Conservation (phyloP, 1,140 invertebrate genomes). For the Drosophila albomicans region DNA sequence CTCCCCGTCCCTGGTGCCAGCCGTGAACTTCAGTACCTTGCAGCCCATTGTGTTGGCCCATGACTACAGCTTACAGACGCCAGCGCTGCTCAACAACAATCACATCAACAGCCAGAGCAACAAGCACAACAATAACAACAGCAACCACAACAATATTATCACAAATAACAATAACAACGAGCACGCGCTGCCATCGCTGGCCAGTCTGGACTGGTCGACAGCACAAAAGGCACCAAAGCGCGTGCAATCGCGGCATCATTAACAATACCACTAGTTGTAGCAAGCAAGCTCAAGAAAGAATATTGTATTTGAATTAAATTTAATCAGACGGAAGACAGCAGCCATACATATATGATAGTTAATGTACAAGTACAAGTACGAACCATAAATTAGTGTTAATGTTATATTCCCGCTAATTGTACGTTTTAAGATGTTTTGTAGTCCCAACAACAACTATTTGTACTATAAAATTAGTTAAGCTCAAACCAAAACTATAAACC, state of each 20-base stretch:
- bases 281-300: conserved; percentile 28
- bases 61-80: conserved; percentile 63
- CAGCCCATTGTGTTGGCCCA: conserved; percentile 63
- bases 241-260: conserved; percentile 49
- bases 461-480: conserved; percentile 20
- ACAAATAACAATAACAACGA: conserved; percentile 31
- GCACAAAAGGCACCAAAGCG: conserved; percentile 38
- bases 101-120: conserved; percentile 16
- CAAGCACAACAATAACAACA: conserved; percentile 19
- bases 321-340: conserved; percentile 20
- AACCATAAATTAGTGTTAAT: conserved; percentile 31
- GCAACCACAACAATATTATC: conserved; percentile 28
- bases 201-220: conserved; percentile 50
- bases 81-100: conserved; percentile 52
- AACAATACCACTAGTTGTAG: neutral
- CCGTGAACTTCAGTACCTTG: conserved; percentile 61
- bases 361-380: conserved; percentile 9
- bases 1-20: conserved; percentile 50
- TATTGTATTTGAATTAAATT: conserved; percentile 25
- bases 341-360: conserved; percentile 26
- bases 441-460: conserved; percentile 19
- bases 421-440: conserved; percentile 39
- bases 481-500: conserved; percentile 3
- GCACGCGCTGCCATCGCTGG: conserved; percentile 31
- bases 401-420: conserved; percentile 41